Conservation (phyloP, 2,797 vertebrate species). For the Harpagifer antarcticus region DNA sequence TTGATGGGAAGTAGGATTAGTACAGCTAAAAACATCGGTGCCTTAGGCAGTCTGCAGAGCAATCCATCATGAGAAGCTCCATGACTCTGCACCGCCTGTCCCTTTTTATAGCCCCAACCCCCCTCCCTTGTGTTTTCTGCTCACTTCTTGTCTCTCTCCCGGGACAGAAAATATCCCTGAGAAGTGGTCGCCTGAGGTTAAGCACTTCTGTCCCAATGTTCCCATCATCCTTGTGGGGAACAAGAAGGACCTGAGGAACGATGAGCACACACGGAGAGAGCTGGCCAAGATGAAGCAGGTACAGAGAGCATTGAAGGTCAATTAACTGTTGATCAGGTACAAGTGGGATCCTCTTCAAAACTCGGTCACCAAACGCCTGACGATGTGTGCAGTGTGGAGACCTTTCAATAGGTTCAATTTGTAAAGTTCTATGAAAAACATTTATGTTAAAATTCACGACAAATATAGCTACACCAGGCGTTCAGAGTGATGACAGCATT, state of each 20-base stretch:
- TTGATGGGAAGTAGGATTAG: slow-evolving; percentile 63
- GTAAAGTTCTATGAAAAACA: neutral
- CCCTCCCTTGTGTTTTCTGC: slow-evolving; percentile 17
- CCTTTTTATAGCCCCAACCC: slow-evolving; percentile 39
- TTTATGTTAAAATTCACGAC: slow-evolving; percentile 15
- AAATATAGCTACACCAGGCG: neutral
- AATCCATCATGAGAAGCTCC: slow-evolving; percentile 67
- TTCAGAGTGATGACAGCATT: neutral
- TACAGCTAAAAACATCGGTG: slow-evolving; percentile 69
- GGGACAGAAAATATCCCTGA: slow-evolving; percentile 96
- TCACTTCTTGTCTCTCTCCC: slow-evolving; percentile 42
- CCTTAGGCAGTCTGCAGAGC: slow-evolving; percentile 59
- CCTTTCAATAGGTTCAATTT: slow-evolving; percentile 13
- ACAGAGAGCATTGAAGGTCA: slow-evolving; percentile 9
- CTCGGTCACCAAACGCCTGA: neutral
- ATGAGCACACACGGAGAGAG: slow-evolving; percentile 93
- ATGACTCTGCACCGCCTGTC: slow-evolving; percentile 48
- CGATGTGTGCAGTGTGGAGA: neutral
- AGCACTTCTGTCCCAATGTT: slow-evolving; percentile 98
- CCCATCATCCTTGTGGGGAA: slow-evolving; percentile 99
- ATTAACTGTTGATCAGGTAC: slow-evolving; percentile 5
- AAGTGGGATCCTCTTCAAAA: neutral
- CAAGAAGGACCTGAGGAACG: slow-evolving; percentile 97
- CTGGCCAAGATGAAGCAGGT: slow-evolving; percentile 99
- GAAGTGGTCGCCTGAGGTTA: slow-evolving; percentile 99